These are phyloP conservation scores for Allacma fusca DNA, from an alignment of 2,888 invertebrate species.

Conservation along the genomic window DNA sequence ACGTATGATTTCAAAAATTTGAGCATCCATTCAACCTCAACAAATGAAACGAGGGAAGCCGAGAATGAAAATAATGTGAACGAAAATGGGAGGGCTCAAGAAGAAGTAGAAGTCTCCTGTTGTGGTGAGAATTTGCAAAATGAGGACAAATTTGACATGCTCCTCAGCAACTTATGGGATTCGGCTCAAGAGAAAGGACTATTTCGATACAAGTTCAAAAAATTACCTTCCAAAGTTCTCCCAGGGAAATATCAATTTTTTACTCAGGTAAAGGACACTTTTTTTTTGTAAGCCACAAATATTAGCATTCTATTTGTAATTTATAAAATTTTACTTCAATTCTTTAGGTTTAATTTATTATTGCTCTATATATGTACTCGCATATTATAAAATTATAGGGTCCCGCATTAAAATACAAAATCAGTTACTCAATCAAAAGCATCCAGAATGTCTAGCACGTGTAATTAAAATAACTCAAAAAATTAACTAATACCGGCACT, in stretches of 20 bases:
- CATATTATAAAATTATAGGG: no score
- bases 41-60: not conserved
- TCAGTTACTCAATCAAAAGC: no score
- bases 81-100: not conserved
- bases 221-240: slow-evolving; percentile 63
- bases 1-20: slow-evolving; percentile 27
- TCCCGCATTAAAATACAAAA: no score
- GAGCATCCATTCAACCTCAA: not conserved
- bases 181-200: slow-evolving; percentile 63
- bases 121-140: slow-evolving; percentile 26
- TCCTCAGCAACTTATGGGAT: slow-evolving; percentile 61
- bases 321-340: no score
- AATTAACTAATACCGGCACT: no score
- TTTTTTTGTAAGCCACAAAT: not conserved
- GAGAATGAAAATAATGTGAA: slow-evolving; percentile 27
- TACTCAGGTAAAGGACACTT: slow-evolving; percentile 63
- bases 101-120: not conserved
- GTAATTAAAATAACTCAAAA: no score
- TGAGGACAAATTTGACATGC: slow-evolving; percentile 56
- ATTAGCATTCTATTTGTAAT: not conserved
- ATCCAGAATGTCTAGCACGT: no score
- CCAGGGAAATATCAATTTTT: slow-evolving; percentile 64
- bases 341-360: no score
- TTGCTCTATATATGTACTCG: no score
- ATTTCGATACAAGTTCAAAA: slow-evolving; percentile 64